Conservation (phyloP, 2,888 invertebrate species). For the Hypomecis punctinalis region DNA sequence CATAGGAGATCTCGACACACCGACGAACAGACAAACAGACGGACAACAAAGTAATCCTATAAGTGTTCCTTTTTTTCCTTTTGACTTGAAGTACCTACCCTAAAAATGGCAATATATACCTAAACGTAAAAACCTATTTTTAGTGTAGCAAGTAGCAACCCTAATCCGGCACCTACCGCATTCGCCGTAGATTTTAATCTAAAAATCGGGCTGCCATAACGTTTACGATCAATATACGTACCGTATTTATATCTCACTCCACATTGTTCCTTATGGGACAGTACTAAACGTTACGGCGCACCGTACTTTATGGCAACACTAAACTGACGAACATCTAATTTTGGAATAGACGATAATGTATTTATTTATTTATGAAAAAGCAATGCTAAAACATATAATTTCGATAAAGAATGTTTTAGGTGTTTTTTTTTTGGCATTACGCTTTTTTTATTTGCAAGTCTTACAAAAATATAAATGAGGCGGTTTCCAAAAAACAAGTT, state of each 20-base stretch:
- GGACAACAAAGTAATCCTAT: too few species aligned
- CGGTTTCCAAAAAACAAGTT: too few species aligned
- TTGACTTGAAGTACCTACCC: too few species aligned
- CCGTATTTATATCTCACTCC: slow-evolving; percentile 65
- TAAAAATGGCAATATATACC: not conserved
- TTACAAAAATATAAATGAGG: too few species aligned
- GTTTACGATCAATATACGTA: slow-evolving; percentile 34
- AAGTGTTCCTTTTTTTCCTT: too few species aligned
- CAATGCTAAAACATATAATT: too few species aligned
- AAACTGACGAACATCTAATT: slow-evolving; percentile 16
- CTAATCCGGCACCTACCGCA: slow-evolving; percentile 12
- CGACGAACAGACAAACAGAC: too few species aligned
- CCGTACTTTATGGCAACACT: slow-evolving; percentile 35
- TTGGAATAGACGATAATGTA: not conserved
- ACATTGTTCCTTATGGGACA: slow-evolving; percentile 53
- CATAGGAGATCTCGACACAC: too few species aligned
- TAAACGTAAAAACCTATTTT: not conserved
- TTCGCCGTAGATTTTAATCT: slow-evolving; percentile 23
- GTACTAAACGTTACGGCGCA: slow-evolving; percentile 54
- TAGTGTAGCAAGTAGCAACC: not conserved
- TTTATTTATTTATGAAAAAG: too few species aligned
- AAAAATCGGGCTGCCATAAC: slow-evolving; percentile 26
- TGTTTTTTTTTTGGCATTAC: too few species aligned
- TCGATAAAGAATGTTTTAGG: too few species aligned
- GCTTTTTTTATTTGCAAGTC: too few species aligned